These are phyloP conservation scores for Caenorhabditis uteleia DNA, from an alignment of 2,888 invertebrate genomes.

Conservation along the genomic window DNA sequence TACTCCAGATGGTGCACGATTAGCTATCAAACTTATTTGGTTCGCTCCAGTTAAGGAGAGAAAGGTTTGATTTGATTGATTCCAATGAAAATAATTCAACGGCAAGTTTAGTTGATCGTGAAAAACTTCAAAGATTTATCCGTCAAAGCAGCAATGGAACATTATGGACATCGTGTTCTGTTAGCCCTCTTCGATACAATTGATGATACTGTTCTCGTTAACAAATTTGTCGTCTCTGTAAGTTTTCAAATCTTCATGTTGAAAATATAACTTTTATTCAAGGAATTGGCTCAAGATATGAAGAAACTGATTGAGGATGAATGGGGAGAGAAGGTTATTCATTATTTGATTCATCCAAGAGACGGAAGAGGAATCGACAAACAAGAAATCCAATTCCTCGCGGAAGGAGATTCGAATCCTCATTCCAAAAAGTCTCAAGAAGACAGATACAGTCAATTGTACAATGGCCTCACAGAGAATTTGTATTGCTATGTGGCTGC, in stretches of 20 bases:
- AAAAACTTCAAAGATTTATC: slow-evolving; percentile 87
- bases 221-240: slow-evolving; percentile 77
- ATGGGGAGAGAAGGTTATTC: slow-evolving; percentile 82
- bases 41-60: slow-evolving; percentile 76
- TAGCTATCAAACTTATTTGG: slow-evolving; percentile 86
- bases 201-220: slow-evolving; percentile 89
- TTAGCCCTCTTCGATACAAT: slow-evolving; percentile 85
- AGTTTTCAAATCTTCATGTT: slow-evolving; percentile 26
- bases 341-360: slow-evolving; percentile 85
- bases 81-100: neutral
- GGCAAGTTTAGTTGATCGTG: slow-evolving; percentile 74
- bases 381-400: slow-evolving; percentile 78
- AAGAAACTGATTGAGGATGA: slow-evolving; percentile 75
- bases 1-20: slow-evolving; percentile 78
- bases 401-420: slow-evolving; percentile 43
- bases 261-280: slow-evolving; percentile 4
- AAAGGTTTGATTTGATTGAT: slow-evolving; percentile 41
- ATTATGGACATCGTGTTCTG: slow-evolving; percentile 81
- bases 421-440: slow-evolving; percentile 44
- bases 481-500: slow-evolving; percentile 62
- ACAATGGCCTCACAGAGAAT: slow-evolving; percentile 48
- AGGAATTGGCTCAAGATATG: slow-evolving; percentile 65
- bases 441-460: slow-evolving; percentile 59
- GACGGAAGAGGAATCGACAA: slow-evolving; percentile 85
- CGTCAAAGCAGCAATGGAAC: slow-evolving; percentile 82